Evolutionary conservation across 1,140 invertebrate species (phyloP), one percentile per base, ranked within the genome.

Genomic region (Geopemphigus sp.): DNA sequence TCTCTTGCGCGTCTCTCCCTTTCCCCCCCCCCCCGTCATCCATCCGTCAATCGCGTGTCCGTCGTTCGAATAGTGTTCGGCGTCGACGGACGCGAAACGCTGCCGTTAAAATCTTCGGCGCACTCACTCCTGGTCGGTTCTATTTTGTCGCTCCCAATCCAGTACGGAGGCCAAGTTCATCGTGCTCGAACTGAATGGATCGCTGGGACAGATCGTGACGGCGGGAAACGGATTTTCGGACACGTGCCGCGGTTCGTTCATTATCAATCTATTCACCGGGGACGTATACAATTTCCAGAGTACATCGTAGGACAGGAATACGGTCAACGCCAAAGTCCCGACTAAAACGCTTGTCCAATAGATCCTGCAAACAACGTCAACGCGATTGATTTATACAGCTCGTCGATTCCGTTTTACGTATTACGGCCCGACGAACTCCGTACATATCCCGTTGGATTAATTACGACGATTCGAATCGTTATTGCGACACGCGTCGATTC

Each of bases 51-150:
- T n/a, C n/a, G n/a, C 17, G 14, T 63, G 0, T 2, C 17, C 19
- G 26, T 32, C 26, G 32, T 32, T 63, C 19, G 32, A 39, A 39
- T 39, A 8, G 32, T 39, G 32, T 39, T 39, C 8, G 8, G 8
- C 8, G 8, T 39, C 32, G 8, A 39, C 8, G 32, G 8, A 39
- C 32, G 8, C 8, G 3, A 39, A 39, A 39, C 32, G 8, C 8
- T 39, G 32, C 8, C 32, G 32, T 61, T 61, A 2, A n/a, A n/a
- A 61, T 29, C 1, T 61, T 29, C 6, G 17, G 14, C 26, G 6
- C 19, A 72, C 72, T 76, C 24, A 76, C 72, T 76, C 72, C 15
- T 59, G 19, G 56, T 76, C 54, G n/a, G 72, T 78, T 63, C 50
- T 63, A 10, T 78, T 63, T 78, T 78, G 2, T 26, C 22, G 3